Base-by-base conservation (phyloP, 2,888 invertebrate genomes). In the Leptodirus hochenwartii region DNA sequence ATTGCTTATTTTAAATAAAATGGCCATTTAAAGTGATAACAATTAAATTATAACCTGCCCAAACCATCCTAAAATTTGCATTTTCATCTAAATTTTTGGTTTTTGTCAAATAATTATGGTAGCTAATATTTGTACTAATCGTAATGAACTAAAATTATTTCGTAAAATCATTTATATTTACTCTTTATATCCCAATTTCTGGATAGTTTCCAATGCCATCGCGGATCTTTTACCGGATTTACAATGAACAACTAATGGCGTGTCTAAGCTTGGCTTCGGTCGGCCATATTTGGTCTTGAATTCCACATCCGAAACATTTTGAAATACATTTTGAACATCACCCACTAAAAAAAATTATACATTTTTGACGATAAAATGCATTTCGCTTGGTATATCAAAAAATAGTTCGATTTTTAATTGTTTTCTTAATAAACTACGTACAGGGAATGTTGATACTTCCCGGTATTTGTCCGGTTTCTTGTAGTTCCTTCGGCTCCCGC, bases 361-460 rank as follows among this genome's bases (percentile, higher is more conserved):
- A 17, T 5, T 1, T 22, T 8, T 32, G 4, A 13, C 13, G n/a
- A 25, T 8, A 25, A 25, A n/a, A 8, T 13, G 2, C n/a, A n/a
- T n/a, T n/a, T n/a, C n/a, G n/a, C n/a, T n/a, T n/a, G n/a, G n/a
- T n/a, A n/a, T n/a, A n/a, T n/a, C n/a, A n/a, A n/a, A n/a, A n/a
- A n/a, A n/a, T n/a, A n/a, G n/a, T 75, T 1, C 56, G 44, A 32
- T 58, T 61, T 1, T 62, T 57, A 45, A 61, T 77, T 32, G 51
- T 59, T 20, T 59, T 41, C 39, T 61, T 43, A 45, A 78, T 78
- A 13, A 30, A 27, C 20, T 27, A 56, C 64, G 64, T 61, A 72
- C 80, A 59, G 41, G 80, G 79, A 49, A 81, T 77, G 45, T 80
- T 77, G 30, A 79, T 62, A 44, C 76, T 76, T 31, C 68, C 68